Evolutionary conservation across 2,888 invertebrate genomes (phyloP).

Genomic region (Spilosoma lubricipeda): DNA sequence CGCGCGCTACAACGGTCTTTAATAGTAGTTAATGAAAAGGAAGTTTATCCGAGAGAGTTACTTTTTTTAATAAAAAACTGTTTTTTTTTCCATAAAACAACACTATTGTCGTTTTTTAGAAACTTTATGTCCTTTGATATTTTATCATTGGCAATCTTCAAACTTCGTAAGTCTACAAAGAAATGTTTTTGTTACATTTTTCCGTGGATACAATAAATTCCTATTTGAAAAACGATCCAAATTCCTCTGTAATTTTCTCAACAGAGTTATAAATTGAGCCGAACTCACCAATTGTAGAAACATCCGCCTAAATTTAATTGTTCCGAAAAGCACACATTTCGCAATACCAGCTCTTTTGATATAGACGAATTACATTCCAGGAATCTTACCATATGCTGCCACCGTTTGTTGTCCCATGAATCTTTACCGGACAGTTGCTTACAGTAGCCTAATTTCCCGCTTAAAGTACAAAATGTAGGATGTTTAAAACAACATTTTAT

Average conservation of each 20-base stretch:
- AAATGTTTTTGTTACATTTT: background rate
- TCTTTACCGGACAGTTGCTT: conserved; percentile 57
- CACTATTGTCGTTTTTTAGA: background rate
- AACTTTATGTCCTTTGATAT: too few species aligned
- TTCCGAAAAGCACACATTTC: conserved; percentile 35
- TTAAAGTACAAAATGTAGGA: conserved; percentile 42
- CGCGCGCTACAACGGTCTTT: too few species aligned
- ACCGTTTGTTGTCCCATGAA: conserved; percentile 47
- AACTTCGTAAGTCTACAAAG: background rate
- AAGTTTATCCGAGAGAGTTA: too few species aligned
- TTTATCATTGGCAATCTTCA: background rate
- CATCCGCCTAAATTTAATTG: conserved; percentile 34
- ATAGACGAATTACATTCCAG: conserved; percentile 40
- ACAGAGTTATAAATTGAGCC: conserved; percentile 1
- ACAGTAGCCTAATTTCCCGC: conserved; percentile 46
- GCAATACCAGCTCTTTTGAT: conserved; percentile 36
- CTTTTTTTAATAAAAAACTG: too few species aligned
- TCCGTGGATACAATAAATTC: background rate
- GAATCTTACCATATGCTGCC: conserved; percentile 35
- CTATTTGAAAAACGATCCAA: background rate
- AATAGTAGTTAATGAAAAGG: too few species aligned
- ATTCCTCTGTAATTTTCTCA: background rate
- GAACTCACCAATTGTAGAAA: conserved; percentile 22
- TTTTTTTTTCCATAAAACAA: too few species aligned
- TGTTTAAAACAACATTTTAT: conserved; percentile 47